phyloP scores from a whole-genome alignment of 2,797 vertebrate genomes.

The Esox masquinongy region DNA sequence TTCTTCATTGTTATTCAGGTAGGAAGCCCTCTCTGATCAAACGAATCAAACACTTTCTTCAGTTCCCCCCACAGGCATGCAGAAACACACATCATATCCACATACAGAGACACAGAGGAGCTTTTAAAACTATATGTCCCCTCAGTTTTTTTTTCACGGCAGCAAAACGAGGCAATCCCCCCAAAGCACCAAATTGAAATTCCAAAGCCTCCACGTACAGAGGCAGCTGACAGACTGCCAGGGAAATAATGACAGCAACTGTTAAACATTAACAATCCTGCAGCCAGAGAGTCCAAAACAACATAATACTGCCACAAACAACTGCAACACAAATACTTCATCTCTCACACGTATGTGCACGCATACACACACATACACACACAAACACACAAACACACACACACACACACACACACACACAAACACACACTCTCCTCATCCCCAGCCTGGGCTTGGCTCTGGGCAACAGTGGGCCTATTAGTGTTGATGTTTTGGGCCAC shows the following conservation, averaged over 20 bases:
- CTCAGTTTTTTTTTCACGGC: constrained; percentile 6
- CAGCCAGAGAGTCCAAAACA: constrained; percentile 52
- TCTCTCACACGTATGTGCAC: constrained; percentile 9
- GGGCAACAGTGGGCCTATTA: constrained; percentile 70
- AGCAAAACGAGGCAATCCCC: constrained; percentile 38
- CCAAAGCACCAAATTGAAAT: constrained; percentile 35
- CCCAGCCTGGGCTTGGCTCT: constrained; percentile 18
- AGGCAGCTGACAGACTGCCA: constrained; percentile 45
- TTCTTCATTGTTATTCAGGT: constrained; percentile 35
- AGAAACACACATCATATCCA: constrained; percentile 42
- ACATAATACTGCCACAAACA: constrained; percentile 45
- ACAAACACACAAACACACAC: constrained; percentile 16
- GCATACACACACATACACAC: constrained; percentile 19
- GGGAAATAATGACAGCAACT: constrained; percentile 48
- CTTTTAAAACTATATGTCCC: constrained; percentile 37
- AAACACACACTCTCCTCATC: constrained; percentile 21
- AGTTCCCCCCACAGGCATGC: constrained; percentile 48
- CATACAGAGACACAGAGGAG: constrained; percentile 32
- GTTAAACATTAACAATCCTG: constrained; percentile 66
- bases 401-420: constrained; percentile 28
- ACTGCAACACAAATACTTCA: constrained; percentile 52
- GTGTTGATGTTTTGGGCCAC: constrained; percentile 71
- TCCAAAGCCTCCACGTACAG: constrained; percentile 18
- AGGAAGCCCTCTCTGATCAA: not conserved
- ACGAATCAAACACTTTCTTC: constrained; percentile 32